These are phyloP conservation scores for Zonitis immaculata DNA, from an alignment of 2,888 invertebrate genomes.

Conservation along the genomic window DNA sequence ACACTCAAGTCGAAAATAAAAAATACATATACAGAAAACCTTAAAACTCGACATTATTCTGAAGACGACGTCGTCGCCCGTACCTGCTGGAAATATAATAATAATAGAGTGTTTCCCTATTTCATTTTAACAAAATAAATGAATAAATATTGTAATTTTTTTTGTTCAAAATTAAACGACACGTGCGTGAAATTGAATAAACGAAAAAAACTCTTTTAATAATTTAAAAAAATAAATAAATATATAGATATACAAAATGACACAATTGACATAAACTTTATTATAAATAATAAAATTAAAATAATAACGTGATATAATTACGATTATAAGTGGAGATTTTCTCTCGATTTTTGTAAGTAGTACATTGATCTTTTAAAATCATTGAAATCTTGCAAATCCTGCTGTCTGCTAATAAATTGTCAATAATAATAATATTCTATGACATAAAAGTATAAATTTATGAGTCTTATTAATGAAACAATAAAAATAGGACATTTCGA, in stretches of 20 bases:
- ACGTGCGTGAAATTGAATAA: slow-evolving; percentile 15
- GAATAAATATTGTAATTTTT: no score
- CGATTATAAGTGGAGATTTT: neutral
- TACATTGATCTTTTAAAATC: neutral
- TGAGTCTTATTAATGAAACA: no score
- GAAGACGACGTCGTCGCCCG: neutral
- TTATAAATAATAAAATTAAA: no score
- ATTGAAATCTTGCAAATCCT: neutral
- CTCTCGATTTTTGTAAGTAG: neutral
- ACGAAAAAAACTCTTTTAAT: neutral
- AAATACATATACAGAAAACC: neutral
- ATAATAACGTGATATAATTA: no score
- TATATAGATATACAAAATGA: neutral
- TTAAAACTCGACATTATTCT: neutral
- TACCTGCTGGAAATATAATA: no score
- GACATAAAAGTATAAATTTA: no score
- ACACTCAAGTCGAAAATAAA: neutral
- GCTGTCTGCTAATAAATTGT: neutral
- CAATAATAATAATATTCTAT: no score
- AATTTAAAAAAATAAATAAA: no score
- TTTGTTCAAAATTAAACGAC: no score
- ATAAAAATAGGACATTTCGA: no score
- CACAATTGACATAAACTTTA: neutral
- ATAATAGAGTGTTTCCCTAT: no score
- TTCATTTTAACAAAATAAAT: no score